Conservation (phyloP, 2,113 vertebrate species). For the Cynopterus brachyotis region DNA sequence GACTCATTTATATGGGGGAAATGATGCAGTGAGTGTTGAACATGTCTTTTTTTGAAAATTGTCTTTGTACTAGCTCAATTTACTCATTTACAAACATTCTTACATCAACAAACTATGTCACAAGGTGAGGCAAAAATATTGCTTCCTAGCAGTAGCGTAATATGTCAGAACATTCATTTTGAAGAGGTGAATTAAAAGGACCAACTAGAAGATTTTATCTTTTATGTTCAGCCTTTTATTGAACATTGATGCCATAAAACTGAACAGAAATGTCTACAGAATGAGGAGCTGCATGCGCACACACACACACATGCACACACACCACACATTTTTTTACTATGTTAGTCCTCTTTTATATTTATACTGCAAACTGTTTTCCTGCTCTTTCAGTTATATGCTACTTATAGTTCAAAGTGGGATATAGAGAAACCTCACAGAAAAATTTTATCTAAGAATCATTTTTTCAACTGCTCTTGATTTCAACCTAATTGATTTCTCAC, state of each 20-base stretch:
- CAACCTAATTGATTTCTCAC: neutral
- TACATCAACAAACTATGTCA: neutral
- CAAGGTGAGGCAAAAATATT: neutral
- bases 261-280: neutral
- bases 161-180: neutral
- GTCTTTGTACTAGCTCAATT: neutral
- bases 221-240: neutral
- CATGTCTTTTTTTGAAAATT: neutral
- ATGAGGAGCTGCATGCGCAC: neutral
- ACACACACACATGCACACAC: too few relatives aligned
- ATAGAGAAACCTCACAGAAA: neutral
- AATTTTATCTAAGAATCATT: neutral
- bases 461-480: neutral
- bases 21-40: neutral
- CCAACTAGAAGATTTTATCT: neutral
- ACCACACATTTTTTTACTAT: neutral
- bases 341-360: neutral
- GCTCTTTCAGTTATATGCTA: neutral
- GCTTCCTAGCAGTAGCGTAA: neutral
- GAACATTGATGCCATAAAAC: neutral
- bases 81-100: neutral
- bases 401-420: neutral
- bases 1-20: neutral
- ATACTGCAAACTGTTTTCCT: neutral
- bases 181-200: neutral